Evolutionary conservation across 2,888 invertebrate species (phyloP).

Genomic region (Macrophya alboannulata): DNA sequence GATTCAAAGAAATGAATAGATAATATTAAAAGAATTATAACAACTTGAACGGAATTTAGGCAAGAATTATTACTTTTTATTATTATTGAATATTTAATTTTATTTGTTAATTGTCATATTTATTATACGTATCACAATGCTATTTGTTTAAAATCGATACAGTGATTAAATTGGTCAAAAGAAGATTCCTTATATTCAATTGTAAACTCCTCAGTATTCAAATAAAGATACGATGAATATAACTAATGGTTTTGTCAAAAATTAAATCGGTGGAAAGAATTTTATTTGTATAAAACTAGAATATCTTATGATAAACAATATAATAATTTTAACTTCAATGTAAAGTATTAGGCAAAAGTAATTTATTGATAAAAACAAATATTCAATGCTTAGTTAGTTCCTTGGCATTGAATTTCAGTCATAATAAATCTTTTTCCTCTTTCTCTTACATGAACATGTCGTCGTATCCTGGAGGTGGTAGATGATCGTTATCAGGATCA

Average conservation of each 20-base stretch:
- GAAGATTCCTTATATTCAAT: neutral
- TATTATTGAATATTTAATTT: constrained; percentile 34
- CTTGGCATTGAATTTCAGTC: constrained; percentile 23
- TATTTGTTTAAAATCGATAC: constrained; percentile 63
- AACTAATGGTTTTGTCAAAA: constrained; percentile 71
- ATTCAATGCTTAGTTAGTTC: neutral
- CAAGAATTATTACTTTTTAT: constrained; percentile 56
- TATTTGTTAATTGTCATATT: constrained; percentile 9
- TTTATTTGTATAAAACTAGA: neutral
- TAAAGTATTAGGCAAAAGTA: neutral
- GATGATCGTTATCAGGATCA: constrained; percentile 87
- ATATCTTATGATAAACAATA: neutral
- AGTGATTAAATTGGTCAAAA: constrained; percentile 64
- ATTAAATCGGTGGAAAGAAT: constrained; percentile 49
- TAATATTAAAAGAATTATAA: constrained; percentile 62
- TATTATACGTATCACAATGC: constrained; percentile 26
- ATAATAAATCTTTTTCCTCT: neutral
- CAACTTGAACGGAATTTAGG: constrained; percentile 69
- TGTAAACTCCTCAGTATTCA: neutral
- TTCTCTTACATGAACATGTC: constrained; percentile 87
- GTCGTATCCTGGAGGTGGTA: constrained; percentile 89
- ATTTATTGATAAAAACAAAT: constrained; percentile 35
- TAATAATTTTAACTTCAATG: neutral
- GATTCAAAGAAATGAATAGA: constrained; percentile 64
- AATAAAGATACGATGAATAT: constrained; percentile 67